Percentiles rank a stretch among this genome's conserved stretches.
Evolutionary conservation across 1,140 invertebrate genomes (phyloP).

Genomic region (Drosophila melanogaster): DNA sequence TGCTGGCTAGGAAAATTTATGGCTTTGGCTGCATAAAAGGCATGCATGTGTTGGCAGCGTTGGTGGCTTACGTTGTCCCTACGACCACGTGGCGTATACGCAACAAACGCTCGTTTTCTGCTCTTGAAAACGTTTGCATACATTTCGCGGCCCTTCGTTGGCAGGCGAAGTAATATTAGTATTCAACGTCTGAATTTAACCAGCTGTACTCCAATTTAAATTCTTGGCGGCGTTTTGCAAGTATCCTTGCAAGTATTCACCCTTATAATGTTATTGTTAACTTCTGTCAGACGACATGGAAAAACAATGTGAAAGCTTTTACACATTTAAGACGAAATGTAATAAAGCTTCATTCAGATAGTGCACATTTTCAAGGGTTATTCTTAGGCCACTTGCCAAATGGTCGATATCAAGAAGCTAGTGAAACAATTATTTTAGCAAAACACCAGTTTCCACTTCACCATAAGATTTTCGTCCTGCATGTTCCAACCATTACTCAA

Average conservation of each 20-base stretch:
- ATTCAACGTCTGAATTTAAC: slow-evolving; percentile 16
- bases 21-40: slow-evolving; percentile 14
- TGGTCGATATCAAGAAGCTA: neutral
- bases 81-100: slow-evolving; percentile 52
- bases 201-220: slow-evolving; percentile 32
- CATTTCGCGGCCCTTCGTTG: slow-evolving; percentile 1
- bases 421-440: slow-evolving; percentile 1
- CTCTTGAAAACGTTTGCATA: slow-evolving; percentile 49
- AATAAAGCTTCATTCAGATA: neutral
- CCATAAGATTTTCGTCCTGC: slow-evolving; percentile 2
- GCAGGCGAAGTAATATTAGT: slow-evolving; percentile 22
- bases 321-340: neutral
- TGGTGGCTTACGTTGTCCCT: slow-evolving; percentile 16
- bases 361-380: neutral
- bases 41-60: slow-evolving; percentile 6
- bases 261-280: no score
- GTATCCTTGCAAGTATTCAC: no score
- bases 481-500: slow-evolving; percentile 19
- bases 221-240: slow-evolving; percentile 15
- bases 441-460: slow-evolving; percentile 3
- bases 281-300: no score
- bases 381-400: neutral
- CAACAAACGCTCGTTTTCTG: slow-evolving; percentile 36
- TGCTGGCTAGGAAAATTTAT: slow-evolving; percentile 58
- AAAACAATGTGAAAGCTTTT: no score